Evolutionary conservation across 1,140 invertebrate genomes (phyloP), one percentile per base, ranked within the genome.

Genomic region (Copidosoma floridanum): DNA sequence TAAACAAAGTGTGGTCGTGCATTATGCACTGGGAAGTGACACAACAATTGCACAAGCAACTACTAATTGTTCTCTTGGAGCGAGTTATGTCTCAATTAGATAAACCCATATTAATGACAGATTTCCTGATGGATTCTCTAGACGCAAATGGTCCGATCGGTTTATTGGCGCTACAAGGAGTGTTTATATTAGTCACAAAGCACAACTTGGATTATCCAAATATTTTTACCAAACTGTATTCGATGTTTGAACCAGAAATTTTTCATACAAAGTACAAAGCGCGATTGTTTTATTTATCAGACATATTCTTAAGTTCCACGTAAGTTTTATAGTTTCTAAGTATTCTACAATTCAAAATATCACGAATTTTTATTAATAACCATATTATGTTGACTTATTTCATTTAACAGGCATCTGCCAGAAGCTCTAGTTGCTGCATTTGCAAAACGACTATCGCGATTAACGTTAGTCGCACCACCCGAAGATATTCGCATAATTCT

Each of bases 141-240:
- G 89, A 94, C 71, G 82, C 88, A 38, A 91, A 93, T 72, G 95
- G 95, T 21, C 85, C 91, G 2, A 86, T 94, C 44, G 90, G 91
- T 71, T 81, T 98, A 64, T 80, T 98, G 37, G 92, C 95, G 10
- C 80, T 98, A n/a, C 94, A 97, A 78, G 95, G 95, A 11, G 86
- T 98, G 14, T 95, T 96, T 72, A 86, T 89, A 40, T 80, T 99
- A 32, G 94, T 98, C 58, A 88, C 91, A 53, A 89, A 91, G 62
- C 89, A 97, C 74, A 97, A 98, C 79, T 85, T 99, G 77, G 92
- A 97, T 72, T 97, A 97, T 79, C 95, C 95, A 3, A 90, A 97
- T 77, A 94, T 99, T 71, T 99, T 95, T 75, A 86, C 86, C 50
- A 95, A 97, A 73, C 81, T 99, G 4, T 99, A 99, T 80, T 88